Evolutionary conservation across 2,113 vertebrate genomes (phyloP).

Genomic region (Xerus inauris): DNA sequence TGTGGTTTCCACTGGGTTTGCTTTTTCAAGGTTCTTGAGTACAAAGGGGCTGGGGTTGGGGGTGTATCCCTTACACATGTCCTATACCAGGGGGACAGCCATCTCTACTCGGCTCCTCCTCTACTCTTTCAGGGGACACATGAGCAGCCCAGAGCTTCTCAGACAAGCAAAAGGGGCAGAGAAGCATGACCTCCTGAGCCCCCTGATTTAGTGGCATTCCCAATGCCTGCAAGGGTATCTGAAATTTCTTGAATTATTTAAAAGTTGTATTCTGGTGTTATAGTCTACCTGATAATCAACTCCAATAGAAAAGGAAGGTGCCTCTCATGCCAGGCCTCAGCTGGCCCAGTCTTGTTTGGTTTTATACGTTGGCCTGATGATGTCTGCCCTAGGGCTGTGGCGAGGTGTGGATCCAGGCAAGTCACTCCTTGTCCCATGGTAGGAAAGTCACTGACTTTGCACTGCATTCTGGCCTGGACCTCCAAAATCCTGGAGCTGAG

Average conservation of each 20-base stretch:
- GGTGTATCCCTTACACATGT: not conserved
- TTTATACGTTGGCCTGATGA: not conserved
- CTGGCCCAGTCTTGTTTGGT: too few species aligned
- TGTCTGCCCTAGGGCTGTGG: rapidly evolving
- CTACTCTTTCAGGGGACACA: not conserved
- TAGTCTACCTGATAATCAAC: not conserved
- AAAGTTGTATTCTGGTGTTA: not conserved
- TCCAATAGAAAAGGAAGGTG: not conserved
- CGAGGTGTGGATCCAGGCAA: not conserved
- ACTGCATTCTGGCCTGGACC: not conserved
- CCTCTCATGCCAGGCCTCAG: rapidly evolving
- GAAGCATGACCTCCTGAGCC: not conserved
- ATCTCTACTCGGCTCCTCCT: not conserved
- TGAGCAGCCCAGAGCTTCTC: not conserved
- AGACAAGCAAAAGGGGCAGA: not conserved
- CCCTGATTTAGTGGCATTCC: not conserved
- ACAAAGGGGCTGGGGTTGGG: not conserved
- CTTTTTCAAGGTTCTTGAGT: not conserved
- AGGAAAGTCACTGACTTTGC: not conserved
- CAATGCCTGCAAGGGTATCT: not conserved
- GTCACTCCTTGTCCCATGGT: not conserved
- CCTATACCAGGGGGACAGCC: not conserved
- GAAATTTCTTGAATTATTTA: not conserved
- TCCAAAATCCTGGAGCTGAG: not conserved
- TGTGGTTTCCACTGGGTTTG: not conserved